These are phyloP conservation scores for Calidris pugnax DNA, from an alignment of 2,113 vertebrate genomes.

Conservation along the genomic window DNA sequence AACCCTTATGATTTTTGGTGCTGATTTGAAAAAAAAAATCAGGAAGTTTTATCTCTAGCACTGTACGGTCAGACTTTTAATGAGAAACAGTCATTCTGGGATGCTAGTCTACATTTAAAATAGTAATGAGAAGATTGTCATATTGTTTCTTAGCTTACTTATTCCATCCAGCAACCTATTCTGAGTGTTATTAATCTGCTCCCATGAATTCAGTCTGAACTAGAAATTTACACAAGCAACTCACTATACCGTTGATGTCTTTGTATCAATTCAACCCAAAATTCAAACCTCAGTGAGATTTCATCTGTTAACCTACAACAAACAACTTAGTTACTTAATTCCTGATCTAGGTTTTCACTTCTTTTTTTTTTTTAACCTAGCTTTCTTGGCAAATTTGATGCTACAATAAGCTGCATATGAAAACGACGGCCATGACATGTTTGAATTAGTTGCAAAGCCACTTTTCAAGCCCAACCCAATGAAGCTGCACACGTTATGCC, in stretches of 20 bases:
- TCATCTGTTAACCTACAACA: background rate
- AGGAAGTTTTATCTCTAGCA: background rate
- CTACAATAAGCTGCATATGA: background rate
- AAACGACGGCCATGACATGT: background rate
- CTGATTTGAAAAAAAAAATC: background rate
- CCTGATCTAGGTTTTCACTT: background rate
- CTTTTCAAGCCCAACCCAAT: background rate
- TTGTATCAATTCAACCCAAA: background rate
- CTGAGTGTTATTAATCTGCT: background rate
- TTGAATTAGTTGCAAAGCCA: background rate
- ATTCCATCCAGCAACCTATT: background rate
- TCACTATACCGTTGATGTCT: background rate
- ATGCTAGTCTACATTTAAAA: background rate
- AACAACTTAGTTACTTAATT: background rate
- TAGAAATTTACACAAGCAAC: background rate
- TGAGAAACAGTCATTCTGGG: background rate
- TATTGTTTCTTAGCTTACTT: background rate
- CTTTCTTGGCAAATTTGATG: background rate
- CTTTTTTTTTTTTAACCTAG: background rate
- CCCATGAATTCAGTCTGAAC: background rate
- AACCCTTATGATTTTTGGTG: background rate
- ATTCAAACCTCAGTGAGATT: background rate
- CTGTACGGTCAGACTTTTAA: background rate
- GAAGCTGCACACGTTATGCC: background rate
- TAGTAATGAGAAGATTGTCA: background rate